Conservation (phyloP, 2,888 invertebrate genomes). For the Melinaea marsaeus region DNA sequence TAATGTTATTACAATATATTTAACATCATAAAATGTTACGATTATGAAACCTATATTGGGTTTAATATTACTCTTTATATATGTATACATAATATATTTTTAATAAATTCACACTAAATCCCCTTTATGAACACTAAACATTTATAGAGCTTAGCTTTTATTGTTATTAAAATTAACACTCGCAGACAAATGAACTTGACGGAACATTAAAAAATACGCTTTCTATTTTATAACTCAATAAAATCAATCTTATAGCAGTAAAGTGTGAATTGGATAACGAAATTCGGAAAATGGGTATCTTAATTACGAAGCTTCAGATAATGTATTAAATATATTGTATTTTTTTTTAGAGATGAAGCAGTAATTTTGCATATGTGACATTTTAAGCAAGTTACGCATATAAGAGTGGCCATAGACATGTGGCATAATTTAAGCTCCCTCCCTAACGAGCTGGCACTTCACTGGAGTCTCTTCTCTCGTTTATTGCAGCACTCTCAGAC, state of each 20-base stretch:
- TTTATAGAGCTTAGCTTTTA: slow-evolving; percentile 1
- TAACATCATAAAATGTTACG: no score
- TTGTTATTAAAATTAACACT: slow-evolving; percentile 1
- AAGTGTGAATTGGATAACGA: background rate
- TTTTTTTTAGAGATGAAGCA: slow-evolving; percentile 6
- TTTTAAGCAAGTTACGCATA: slow-evolving; percentile 56
- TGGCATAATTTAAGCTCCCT: slow-evolving; percentile 65
- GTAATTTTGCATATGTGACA: slow-evolving; percentile 26
- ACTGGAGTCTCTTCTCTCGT: slow-evolving; percentile 51
- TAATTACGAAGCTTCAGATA: no score
- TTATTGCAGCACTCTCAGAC: slow-evolving; percentile 50
- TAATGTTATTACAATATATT: background rate
- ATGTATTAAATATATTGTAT: background rate
- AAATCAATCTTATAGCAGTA: background rate
- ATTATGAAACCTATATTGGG: no score
- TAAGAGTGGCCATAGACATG: slow-evolving; percentile 49
- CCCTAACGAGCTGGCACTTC: slow-evolving; percentile 69
- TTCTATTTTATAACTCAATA: background rate
- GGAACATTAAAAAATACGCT: background rate
- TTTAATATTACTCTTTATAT: background rate
- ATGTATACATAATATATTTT: background rate
- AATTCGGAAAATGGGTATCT: background rate
- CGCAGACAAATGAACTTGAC: background rate
- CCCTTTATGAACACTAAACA: slow-evolving; percentile 1
- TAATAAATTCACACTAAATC: background rate